phyloP scores from a whole-genome alignment of 2,113 vertebrate species.

The Myrmophylax atrothorax region DNA sequence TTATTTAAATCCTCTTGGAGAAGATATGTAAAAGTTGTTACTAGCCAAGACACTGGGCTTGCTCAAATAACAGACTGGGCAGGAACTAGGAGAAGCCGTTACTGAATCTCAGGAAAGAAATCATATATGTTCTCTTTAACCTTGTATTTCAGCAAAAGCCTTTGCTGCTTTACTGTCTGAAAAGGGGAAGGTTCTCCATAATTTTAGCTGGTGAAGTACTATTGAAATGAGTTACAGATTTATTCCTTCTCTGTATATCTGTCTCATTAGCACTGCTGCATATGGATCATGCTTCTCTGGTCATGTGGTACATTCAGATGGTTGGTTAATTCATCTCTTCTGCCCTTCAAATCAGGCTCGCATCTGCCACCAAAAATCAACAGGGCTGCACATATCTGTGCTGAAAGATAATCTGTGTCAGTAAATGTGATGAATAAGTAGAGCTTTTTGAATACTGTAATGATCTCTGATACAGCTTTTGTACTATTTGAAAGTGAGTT shows the following conservation, averaged over 20 bases:
- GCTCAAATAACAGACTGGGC: neutral
- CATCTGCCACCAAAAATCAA: conserved; percentile 53
- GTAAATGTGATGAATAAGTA: conserved; percentile 50
- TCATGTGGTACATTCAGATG: conserved; percentile 49
- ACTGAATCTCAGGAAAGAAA: neutral
- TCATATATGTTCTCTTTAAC: neutral
- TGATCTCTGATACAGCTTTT: conserved; percentile 32
- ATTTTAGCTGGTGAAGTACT: neutral
- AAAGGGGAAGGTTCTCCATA: neutral
- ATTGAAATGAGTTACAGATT: conserved; percentile 53
- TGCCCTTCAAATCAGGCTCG: conserved; percentile 56
- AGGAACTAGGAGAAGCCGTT: neutral
- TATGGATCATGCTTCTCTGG: neutral
- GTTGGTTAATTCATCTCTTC: conserved; percentile 63
- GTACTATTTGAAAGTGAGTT: conserved; percentile 30
- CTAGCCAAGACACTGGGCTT: neutral
- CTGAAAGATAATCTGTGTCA: conserved; percentile 56
- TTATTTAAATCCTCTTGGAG: neutral
- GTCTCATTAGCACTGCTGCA: neutral
- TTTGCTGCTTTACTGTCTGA: neutral
- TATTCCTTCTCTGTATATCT: conserved; percentile 42
- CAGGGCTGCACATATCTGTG: conserved; percentile 37
- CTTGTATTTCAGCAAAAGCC: neutral
- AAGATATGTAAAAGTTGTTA: neutral
- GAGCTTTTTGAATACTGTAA: conserved; percentile 31